These are phyloP conservation scores for Bellardia pandia DNA, from an alignment of 2,888 invertebrate species.

Conservation along the genomic window DNA sequence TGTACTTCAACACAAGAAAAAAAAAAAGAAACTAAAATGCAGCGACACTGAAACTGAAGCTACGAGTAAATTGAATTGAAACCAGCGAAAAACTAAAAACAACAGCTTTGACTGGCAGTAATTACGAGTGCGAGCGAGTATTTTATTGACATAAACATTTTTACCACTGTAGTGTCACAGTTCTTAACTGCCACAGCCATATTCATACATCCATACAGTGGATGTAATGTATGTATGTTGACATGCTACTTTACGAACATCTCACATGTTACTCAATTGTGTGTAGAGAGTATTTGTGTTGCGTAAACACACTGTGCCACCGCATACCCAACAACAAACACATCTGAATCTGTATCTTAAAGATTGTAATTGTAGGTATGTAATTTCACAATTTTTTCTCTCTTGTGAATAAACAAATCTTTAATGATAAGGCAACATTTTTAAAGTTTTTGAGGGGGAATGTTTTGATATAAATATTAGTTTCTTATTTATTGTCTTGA, in stretches of 20 bases:
- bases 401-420: conserved; percentile 11
- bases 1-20: conserved; percentile 10
- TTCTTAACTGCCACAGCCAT: conserved; percentile 25
- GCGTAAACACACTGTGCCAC: background rate
- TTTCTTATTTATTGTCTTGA: conserved; percentile 17
- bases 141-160: conserved; percentile 62
- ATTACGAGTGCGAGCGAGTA: conserved; percentile 22
- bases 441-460: background rate
- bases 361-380: conserved; percentile 18
- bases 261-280: background rate
- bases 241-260: background rate
- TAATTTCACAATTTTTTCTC: background rate
- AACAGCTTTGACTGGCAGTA: conserved; percentile 43
- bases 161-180: conserved; percentile 59
- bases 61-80: background rate
- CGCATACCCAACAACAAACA: background rate
- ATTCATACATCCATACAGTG: conserved; percentile 11
- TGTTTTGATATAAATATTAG: conserved; percentile 2
- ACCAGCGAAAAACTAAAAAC: conserved; percentile 24
- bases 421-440: background rate
- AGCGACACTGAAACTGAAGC: background rate
- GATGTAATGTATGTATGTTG: background rate
- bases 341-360: background rate
- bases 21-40: background rate
- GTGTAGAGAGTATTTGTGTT: background rate